These are phyloP conservation scores for Theristicus caerulescens DNA, from an alignment of 2,113 vertebrate species.

Conservation along the genomic window DNA sequence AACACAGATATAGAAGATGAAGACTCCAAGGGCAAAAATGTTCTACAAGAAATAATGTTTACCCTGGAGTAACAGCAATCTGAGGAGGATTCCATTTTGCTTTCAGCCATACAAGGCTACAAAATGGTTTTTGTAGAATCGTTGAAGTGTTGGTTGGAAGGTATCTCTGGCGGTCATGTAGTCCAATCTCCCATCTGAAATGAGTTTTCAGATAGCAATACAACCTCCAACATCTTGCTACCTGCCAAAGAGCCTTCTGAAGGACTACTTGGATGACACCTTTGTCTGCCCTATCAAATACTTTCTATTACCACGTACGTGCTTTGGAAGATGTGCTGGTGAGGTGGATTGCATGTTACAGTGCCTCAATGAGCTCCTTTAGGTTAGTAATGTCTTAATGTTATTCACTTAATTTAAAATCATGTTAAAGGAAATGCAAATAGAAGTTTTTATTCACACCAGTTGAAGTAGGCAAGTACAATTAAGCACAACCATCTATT, in stretches of 20 bases:
- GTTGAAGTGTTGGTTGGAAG: not conserved
- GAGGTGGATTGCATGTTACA: not conserved
- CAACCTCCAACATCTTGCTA: not conserved
- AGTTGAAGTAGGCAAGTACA: not conserved
- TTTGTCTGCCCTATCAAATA: not conserved
- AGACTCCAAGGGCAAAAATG: not conserved
- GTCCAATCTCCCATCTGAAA: not conserved
- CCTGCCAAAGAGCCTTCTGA: not conserved
- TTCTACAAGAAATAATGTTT: not conserved
- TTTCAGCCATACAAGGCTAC: not conserved
- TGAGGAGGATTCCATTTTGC: not conserved
- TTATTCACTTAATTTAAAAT: not conserved
- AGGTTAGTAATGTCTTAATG: not conserved
- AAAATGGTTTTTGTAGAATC: not conserved
- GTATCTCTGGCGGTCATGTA: not conserved
- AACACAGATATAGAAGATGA: not conserved
- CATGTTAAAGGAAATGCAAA: not conserved
- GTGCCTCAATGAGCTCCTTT: not conserved
- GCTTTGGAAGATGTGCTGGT: not conserved
- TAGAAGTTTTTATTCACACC: not conserved
- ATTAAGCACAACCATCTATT: not conserved
- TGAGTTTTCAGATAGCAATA: not conserved
- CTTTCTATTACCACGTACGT: accelerated
- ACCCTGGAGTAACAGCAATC: not conserved
- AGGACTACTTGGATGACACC: not conserved